These are phyloP conservation scores for Xenopus borealis DNA, from an alignment of 2,113 vertebrate genomes.

Conservation along the genomic window DNA sequence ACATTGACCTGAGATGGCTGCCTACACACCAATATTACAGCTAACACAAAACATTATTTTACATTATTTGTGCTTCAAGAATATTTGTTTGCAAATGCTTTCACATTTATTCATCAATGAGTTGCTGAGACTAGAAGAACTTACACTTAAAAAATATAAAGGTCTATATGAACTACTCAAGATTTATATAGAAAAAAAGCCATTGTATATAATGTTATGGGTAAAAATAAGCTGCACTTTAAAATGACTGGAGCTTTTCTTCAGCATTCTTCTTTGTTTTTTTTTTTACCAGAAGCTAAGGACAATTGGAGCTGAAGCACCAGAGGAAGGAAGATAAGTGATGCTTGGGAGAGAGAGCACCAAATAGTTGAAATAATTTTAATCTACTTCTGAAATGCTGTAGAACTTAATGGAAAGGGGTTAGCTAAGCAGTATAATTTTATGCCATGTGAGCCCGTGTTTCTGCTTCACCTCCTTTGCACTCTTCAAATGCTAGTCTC, in stretches of 20 bases:
- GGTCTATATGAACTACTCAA: too few relatives aligned
- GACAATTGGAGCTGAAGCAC: constrained; percentile 13
- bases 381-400: constrained; percentile 12
- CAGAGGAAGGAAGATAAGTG: constrained; percentile 6
- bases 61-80: too few relatives aligned
- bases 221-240: too few relatives aligned
- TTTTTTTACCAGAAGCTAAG: constrained; percentile 12
- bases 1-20: too few relatives aligned
- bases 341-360: constrained; percentile 13
- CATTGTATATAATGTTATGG: too few relatives aligned
- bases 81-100: too few relatives aligned
- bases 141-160: too few relatives aligned
- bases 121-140: too few relatives aligned
- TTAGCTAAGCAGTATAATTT: constrained; percentile 19
- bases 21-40: too few relatives aligned
- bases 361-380: constrained; percentile 26
- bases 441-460: constrained; percentile 20
- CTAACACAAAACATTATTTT: too few relatives aligned
- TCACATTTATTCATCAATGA: too few relatives aligned
- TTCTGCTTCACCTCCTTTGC: constrained; percentile 27
- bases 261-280: neutral
- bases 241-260: neutral
- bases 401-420: constrained; percentile 9
- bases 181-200: too few relatives aligned
- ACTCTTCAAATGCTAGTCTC: constrained; percentile 15